Conservation (phyloP, 2,797 vertebrate genomes). For the Erithacus rubecula region DNA sequence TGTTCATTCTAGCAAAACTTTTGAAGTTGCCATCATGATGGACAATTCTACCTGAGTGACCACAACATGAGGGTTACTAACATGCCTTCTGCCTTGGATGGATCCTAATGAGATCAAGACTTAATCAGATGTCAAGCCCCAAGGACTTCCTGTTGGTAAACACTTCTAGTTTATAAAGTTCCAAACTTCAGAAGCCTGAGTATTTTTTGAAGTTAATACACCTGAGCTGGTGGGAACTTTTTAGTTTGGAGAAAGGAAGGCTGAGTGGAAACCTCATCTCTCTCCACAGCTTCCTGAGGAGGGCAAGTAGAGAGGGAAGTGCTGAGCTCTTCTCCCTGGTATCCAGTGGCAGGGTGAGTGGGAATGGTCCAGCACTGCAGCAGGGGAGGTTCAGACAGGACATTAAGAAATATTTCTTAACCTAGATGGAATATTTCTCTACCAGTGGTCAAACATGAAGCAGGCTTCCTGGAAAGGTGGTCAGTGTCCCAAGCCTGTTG, state of each 20-base stretch:
- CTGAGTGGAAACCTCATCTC: not conserved
- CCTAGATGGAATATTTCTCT: not conserved
- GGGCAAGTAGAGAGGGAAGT: not conserved
- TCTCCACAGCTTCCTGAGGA: not conserved
- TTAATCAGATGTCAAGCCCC: not conserved
- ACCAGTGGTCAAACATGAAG: not conserved
- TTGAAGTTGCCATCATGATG: not conserved
- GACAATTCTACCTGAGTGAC: not conserved
- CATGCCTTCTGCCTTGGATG: not conserved
- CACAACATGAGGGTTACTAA: fast-evolving
- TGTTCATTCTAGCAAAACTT: not conserved
- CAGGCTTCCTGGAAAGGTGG: not conserved
- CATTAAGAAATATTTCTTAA: not conserved
- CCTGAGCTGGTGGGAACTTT: not conserved
- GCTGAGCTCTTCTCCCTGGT: not conserved
- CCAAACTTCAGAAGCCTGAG: not conserved
- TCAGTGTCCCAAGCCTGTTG: not conserved
- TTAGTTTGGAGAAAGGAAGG: not conserved
- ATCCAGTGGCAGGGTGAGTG: fast-evolving
- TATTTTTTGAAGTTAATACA: not conserved
- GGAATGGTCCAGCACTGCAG: not conserved
- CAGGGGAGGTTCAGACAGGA: not conserved
- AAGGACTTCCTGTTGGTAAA: not conserved
- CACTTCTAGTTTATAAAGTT: not conserved
- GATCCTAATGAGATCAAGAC: not conserved